Conservation (phyloP, 2,888 invertebrate species). For the Synergus gifuensis region DNA sequence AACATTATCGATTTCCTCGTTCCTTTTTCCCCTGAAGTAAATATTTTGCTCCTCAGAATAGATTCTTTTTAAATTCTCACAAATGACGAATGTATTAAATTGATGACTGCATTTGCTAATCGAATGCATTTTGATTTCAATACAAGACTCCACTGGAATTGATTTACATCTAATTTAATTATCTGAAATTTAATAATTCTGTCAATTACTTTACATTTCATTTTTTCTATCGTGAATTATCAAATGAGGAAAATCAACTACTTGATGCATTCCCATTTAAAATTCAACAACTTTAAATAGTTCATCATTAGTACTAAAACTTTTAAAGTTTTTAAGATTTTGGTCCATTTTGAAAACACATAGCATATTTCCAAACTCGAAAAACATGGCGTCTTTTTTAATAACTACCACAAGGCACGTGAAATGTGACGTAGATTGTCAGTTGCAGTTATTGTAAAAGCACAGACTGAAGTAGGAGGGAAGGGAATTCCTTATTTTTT, state of each 20-base stretch:
- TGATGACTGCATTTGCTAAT: neutral
- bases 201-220: neutral
- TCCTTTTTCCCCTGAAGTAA: neutral
- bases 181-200: neutral
- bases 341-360: neutral
- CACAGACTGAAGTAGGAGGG: neutral
- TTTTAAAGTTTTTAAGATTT: neutral
- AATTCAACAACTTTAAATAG: neutral
- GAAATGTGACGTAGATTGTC: neutral
- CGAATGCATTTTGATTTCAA: neutral
- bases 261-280: neutral
- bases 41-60: neutral
- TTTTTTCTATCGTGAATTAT: neutral
- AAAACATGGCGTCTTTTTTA: neutral
- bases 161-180: neutral
- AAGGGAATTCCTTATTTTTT: slow-evolving; percentile 3
- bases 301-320: neutral
- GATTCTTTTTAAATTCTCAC: neutral
- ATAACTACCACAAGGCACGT: neutral
- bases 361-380: neutral
- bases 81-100: neutral
- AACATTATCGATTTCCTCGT: neutral
- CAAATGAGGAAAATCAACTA: neutral
- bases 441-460: neutral
- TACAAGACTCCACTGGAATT: neutral